Conservation (phyloP, 2,113 vertebrate species). For the Ciconia maguari region DNA sequence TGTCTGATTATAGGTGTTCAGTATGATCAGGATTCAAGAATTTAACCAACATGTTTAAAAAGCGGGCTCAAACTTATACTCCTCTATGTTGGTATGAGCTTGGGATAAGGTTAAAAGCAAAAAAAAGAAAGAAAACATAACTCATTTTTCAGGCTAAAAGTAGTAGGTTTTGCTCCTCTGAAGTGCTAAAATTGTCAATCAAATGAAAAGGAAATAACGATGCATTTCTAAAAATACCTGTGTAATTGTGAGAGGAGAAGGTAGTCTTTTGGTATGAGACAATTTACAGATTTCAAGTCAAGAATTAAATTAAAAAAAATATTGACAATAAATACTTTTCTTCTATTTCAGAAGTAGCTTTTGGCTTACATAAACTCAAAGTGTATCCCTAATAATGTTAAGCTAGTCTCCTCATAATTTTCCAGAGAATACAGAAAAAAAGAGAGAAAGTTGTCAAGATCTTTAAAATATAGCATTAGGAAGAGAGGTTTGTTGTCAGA, state of each 20-base stretch:
- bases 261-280: background rate
- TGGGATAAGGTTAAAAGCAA: background rate
- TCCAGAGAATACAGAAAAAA: background rate
- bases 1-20: background rate
- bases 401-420: background rate
- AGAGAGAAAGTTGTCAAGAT: background rate
- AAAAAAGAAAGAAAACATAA: background rate
- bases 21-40: background rate
- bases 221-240: background rate
- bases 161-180: background rate
- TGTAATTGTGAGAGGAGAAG: background rate
- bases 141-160: background rate
- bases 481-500: constrained; percentile 40
- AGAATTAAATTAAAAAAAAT: background rate
- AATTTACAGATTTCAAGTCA: background rate
- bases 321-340: background rate
- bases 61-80: background rate
- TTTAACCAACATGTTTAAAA: background rate
- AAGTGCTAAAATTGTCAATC: background rate
- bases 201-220: background rate
- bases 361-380: background rate
- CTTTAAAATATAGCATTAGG: background rate
- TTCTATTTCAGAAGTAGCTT: background rate
- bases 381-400: background rate
- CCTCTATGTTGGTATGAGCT: background rate